Evolutionary conservation across 2,113 vertebrate species (phyloP).

Genomic region (Bagarius yarrelli): DNA sequence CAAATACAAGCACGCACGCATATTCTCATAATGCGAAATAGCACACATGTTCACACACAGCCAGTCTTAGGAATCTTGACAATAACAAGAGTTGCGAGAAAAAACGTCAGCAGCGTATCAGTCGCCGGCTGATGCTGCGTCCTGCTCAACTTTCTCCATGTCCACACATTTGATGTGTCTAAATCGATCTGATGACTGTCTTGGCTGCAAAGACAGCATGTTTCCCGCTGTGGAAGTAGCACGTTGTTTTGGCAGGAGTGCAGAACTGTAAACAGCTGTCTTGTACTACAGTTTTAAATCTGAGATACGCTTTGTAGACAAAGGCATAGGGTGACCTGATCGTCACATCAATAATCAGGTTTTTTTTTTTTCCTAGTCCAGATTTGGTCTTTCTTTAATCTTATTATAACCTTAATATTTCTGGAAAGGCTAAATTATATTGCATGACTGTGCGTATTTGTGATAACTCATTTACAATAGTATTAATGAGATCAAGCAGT

Average conservation of each 20-base stretch:
- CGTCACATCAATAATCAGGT: too few species aligned
- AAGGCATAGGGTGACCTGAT: too few species aligned
- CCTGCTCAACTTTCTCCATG: slow-evolving; percentile 22
- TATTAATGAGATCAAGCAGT: too few species aligned
- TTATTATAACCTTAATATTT: too few species aligned
- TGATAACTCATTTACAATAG: too few species aligned
- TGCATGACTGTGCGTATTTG: too few species aligned
- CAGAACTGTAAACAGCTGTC: neutral
- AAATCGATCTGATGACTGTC: slow-evolving; percentile 18
- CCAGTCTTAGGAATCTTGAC: slow-evolving; percentile 32
- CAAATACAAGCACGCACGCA: slow-evolving; percentile 24
- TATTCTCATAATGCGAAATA: slow-evolving; percentile 32
- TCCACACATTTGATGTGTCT: slow-evolving; percentile 37
- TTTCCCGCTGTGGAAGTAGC: neutral
- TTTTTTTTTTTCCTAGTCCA: too few species aligned
- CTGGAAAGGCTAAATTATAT: too few species aligned
- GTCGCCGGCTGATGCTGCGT: slow-evolving; percentile 12
- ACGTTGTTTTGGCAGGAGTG: neutral
- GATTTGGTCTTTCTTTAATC: too few species aligned
- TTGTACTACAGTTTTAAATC: neutral
- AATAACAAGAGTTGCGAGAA: slow-evolving; percentile 43
- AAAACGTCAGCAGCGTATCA: neutral
- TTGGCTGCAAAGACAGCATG: neutral
- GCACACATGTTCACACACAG: slow-evolving; percentile 47
- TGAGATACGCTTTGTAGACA: neutral